These are phyloP conservation scores for Hydraecia micacea DNA, from an alignment of 2,888 invertebrate genomes.

Conservation along the genomic window DNA sequence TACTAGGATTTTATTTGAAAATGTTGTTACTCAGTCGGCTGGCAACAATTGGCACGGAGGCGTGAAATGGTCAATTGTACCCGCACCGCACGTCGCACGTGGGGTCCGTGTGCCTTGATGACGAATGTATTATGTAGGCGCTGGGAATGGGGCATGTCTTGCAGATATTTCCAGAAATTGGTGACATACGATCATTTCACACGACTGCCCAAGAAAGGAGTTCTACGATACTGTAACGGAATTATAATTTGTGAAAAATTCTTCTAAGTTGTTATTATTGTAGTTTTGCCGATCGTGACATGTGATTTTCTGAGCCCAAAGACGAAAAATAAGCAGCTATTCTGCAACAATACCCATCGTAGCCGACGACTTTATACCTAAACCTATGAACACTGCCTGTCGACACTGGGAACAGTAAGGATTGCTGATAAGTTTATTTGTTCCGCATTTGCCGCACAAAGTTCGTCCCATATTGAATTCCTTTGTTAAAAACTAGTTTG, in stretches of 20 bases:
- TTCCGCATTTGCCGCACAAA: neutral
- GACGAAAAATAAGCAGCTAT: neutral
- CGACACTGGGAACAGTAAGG: neutral
- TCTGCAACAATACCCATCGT: neutral
- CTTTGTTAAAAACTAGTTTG: neutral
- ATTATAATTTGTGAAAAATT: neutral
- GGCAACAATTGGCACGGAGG: conserved; percentile 54
- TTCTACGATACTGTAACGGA: too few species aligned
- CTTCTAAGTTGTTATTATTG: neutral
- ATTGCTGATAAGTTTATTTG: neutral
- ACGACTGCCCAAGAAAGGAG: too few species aligned
- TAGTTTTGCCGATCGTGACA: neutral
- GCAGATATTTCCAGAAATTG: neutral
- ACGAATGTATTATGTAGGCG: neutral
- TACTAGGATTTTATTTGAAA: conserved; percentile 59
- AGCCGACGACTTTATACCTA: neutral
- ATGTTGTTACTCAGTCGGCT: conserved; percentile 46
- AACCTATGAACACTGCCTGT: too few species aligned
- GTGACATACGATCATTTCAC: neutral
- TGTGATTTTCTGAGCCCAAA: neutral
- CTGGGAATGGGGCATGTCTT: neutral
- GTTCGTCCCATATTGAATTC: too few species aligned
- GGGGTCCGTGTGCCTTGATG: conserved; percentile 19
- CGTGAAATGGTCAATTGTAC: conserved; percentile 68
- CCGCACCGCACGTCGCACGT: conserved; percentile 13